phyloP scores from a whole-genome alignment of 2,888 invertebrate genomes.

The Bhutanitis thaidina region DNA sequence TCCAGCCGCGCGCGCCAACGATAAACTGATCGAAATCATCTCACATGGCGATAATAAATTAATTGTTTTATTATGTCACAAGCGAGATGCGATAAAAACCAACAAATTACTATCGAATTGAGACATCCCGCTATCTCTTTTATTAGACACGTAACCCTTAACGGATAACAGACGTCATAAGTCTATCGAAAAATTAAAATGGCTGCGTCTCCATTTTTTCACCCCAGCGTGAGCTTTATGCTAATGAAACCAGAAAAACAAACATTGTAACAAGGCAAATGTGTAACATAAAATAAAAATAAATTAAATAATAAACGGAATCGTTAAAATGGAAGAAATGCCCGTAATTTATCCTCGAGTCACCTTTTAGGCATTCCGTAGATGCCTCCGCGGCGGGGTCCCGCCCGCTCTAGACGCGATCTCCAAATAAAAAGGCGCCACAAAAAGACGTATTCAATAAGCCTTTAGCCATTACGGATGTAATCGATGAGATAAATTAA shows the following conservation, averaged over 20 bases:
- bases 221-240: slow-evolving; percentile 71
- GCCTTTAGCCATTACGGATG: slow-evolving; percentile 73
- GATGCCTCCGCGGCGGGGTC: slow-evolving; percentile 75
- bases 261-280: slow-evolving; percentile 78
- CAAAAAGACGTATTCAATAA: slow-evolving; percentile 78
- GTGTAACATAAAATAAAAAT: slow-evolving; percentile 79
- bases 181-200: slow-evolving; percentile 64
- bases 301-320: slow-evolving; percentile 79
- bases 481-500: slow-evolving; percentile 79
- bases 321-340: slow-evolving; percentile 80
- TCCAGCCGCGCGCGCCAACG: slow-evolving; percentile 59
- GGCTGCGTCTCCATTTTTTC: slow-evolving; percentile 51
- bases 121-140: slow-evolving; percentile 75
- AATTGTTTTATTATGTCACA: slow-evolving; percentile 77
- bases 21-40: slow-evolving; percentile 73
- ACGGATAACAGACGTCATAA: slow-evolving; percentile 56
- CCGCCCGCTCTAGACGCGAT: slow-evolving; percentile 70
- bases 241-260: slow-evolving; percentile 76
- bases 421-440: slow-evolving; percentile 76
- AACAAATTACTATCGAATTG: slow-evolving; percentile 71
- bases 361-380: slow-evolving; percentile 78
- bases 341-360: slow-evolving; percentile 78
- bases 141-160: slow-evolving; percentile 60
- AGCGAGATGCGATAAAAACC: slow-evolving; percentile 62
- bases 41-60: slow-evolving; percentile 67